A percentile compares a stretch with the other conserved stretches of the same genome.
These are phyloP conservation scores for Chymomyza procnemis DNA, from an alignment of 2,888 invertebrate species.

Conservation along the genomic window DNA sequence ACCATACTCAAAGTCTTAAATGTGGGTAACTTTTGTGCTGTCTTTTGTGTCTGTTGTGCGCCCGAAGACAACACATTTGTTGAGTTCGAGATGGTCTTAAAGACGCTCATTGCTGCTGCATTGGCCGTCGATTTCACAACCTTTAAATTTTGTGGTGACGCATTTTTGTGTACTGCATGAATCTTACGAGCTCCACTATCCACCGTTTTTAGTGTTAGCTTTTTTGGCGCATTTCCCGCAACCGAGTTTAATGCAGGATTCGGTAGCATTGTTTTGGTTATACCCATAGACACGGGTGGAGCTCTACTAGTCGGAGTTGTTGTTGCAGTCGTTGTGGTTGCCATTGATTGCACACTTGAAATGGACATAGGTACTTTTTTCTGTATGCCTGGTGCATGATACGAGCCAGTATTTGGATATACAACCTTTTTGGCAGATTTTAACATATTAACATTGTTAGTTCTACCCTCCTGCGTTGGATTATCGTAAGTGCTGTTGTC, in stretches of 20 bases:
- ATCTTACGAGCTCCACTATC: background rate
- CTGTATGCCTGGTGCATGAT: background rate
- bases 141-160: background rate
- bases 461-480: background rate
- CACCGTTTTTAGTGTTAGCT: background rate
- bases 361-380: background rate
- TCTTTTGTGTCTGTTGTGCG: background rate
- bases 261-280: background rate
- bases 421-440: background rate
- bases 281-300: background rate
- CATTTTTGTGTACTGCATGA: background rate
- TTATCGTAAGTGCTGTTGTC: background rate
- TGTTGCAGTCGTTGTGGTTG: background rate
- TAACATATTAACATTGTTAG: background rate
- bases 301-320: background rate
- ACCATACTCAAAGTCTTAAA: background rate
- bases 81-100: background rate
- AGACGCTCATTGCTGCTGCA: background rate
- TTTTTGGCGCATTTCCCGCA: background rate
- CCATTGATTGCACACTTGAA: background rate
- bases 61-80: background rate
- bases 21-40: background rate
- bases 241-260: background rate
- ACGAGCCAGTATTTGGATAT: background rate
- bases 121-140: background rate